phyloP scores from a whole-genome alignment of 2,888 invertebrate genomes.

The Eledone cirrhosa region DNA sequence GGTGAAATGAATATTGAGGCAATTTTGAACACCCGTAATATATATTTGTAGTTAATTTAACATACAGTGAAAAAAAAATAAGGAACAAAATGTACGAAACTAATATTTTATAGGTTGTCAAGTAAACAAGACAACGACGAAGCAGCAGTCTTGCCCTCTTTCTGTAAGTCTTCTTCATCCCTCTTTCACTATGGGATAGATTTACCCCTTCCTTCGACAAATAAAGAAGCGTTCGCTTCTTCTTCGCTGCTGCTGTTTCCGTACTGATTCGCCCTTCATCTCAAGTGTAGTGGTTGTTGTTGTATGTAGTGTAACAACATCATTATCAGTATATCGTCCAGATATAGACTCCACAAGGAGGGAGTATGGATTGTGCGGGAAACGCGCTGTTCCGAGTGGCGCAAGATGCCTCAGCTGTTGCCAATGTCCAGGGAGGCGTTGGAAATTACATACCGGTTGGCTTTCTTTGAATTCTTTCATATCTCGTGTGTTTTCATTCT shows the following conservation, averaged over 20 bases:
- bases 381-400: constrained; percentile 29
- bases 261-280: background rate
- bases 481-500: background rate
- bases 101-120: background rate
- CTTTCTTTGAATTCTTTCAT: background rate
- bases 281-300: constrained; percentile 24
- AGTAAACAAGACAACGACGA: background rate
- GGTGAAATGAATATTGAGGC: background rate
- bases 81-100: background rate
- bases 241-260: background rate
- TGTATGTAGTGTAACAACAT: background rate
- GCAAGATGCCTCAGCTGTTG: constrained; percentile 28
- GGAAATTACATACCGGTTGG: constrained; percentile 29
- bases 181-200: background rate
- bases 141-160: background rate
- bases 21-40: background rate
- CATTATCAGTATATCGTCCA: background rate
- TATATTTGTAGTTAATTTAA: background rate
- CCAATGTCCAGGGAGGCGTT: constrained; percentile 26
- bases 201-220: background rate
- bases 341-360: constrained; percentile 15
- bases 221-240: constrained; percentile 3
- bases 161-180: background rate
- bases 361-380: constrained; percentile 29
- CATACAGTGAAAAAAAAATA: background rate